phyloP scores from a whole-genome alignment of 2,113 vertebrate species.

The Puffinus mauretanicus region DNA sequence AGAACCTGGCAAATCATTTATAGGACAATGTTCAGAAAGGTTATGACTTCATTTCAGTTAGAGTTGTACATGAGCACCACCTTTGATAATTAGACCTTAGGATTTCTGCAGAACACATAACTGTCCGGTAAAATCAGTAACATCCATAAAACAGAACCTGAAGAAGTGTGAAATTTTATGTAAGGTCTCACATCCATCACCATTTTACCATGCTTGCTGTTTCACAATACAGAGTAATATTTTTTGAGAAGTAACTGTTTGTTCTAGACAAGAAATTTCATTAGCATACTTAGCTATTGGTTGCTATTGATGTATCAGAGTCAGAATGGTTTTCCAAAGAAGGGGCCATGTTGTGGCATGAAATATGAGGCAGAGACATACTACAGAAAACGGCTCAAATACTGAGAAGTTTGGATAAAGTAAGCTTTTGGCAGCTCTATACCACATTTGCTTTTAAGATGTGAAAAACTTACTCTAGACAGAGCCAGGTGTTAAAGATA shows the following conservation, averaged over 20 bases:
- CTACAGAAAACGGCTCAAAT: accelerated
- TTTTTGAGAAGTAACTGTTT: background rate
- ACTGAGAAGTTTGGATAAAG: background rate
- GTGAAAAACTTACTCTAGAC: background rate
- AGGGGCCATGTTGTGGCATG: background rate
- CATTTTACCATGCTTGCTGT: background rate
- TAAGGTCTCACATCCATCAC: background rate
- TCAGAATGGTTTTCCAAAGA: background rate
- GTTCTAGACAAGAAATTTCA: background rate
- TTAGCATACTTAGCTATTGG: background rate
- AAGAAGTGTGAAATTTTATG: background rate
- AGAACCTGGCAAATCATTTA: background rate
- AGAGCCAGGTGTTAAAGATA: background rate
- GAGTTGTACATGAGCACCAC: background rate
- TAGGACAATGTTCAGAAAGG: background rate
- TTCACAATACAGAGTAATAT: background rate
- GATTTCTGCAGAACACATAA: background rate
- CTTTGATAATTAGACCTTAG: background rate
- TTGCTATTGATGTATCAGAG: background rate
- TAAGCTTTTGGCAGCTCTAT: background rate
- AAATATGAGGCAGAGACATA: background rate
- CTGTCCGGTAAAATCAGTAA: background rate
- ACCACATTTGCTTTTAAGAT: background rate
- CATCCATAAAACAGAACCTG: background rate
- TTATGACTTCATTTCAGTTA: background rate